Conservation (phyloP, 2,888 invertebrate genomes). For the Caenorhabditis sp. region DNA sequence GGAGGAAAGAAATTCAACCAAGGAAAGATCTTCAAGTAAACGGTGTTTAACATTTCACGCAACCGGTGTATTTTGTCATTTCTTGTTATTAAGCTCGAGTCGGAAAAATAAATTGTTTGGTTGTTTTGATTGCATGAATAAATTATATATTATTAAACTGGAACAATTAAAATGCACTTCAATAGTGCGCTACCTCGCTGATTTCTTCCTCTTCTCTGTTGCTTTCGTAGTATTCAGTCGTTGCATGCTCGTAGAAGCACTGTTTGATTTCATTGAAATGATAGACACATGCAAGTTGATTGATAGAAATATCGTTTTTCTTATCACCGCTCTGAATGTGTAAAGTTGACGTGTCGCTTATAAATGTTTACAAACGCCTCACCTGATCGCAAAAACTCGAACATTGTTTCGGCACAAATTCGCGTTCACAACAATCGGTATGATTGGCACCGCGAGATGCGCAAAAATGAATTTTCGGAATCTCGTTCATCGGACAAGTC, state of each 20-base stretch:
- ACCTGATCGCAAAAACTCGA: slow-evolving; percentile 49
- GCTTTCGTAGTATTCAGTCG: slow-evolving; percentile 38
- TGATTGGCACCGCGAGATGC: slow-evolving; percentile 47
- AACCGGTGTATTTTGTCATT: slow-evolving; percentile 31
- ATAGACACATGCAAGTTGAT: slow-evolving; percentile 44
- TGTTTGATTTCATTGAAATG: slow-evolving; percentile 47
- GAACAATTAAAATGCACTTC: background rate
- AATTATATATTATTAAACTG: slow-evolving; percentile 17
- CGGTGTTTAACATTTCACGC: background rate
- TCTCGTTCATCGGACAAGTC: slow-evolving; percentile 31
- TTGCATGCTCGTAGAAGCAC: slow-evolving; percentile 47
- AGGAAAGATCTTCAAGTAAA: slow-evolving; percentile 96
- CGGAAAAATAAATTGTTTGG: slow-evolving; percentile 39
- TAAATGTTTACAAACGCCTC: no score
- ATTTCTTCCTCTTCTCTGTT: slow-evolving; percentile 2
- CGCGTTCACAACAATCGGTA: slow-evolving; percentile 39
- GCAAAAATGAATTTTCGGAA: slow-evolving; percentile 48
- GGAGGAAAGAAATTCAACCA: slow-evolving; percentile 92
- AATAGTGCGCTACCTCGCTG: background rate
- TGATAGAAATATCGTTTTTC: slow-evolving; percentile 4
- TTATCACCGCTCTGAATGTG: background rate
- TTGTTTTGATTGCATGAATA: slow-evolving; percentile 36
- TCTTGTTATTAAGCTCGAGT: slow-evolving; percentile 30
- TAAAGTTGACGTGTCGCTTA: no score
- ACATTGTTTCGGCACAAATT: slow-evolving; percentile 29